phyloP scores from a whole-genome alignment of 1,140 invertebrate genomes.

The Bombus confusus region DNA sequence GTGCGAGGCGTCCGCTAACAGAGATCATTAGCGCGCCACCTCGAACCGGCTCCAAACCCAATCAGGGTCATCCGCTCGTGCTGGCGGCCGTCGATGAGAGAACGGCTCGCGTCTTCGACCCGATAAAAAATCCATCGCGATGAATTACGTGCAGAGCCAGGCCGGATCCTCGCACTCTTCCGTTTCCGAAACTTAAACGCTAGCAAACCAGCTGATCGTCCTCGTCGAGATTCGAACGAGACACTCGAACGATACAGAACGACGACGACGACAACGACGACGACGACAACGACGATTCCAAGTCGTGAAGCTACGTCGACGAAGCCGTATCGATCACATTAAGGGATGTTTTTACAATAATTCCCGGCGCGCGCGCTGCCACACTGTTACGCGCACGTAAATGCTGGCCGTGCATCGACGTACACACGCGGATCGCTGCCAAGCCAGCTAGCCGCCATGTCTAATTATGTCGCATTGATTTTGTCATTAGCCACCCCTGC shows the following conservation, averaged over 20 bases:
- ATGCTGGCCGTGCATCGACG: constrained; percentile 19
- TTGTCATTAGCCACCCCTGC: constrained; percentile 81
- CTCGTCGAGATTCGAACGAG: no score
- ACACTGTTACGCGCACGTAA: constrained; percentile 34
- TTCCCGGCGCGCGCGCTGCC: constrained; percentile 56
- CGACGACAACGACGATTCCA: neutral
- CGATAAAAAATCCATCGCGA: constrained; percentile 53
- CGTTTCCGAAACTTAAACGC: neutral
- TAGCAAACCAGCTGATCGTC: no score
- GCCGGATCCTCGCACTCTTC: neutral
- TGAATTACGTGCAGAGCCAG: constrained; percentile 17
- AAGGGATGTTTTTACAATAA: constrained; percentile 80
- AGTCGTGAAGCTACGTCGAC: constrained; percentile 17
- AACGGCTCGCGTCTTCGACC: constrained; percentile 6
- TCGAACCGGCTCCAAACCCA: constrained; percentile 55
- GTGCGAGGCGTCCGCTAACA: constrained; percentile 59
- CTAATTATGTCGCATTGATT: constrained; percentile 83
- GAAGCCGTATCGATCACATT: constrained; percentile 76
- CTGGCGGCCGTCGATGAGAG: constrained; percentile 3
- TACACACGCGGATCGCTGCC: constrained; percentile 49
- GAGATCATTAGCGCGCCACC: constrained; percentile 66
- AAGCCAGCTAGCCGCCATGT: constrained; percentile 79
- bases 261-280: no score
- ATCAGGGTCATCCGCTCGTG: constrained; percentile 57
- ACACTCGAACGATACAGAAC: neutral